A percentile compares a stretch with the other conserved stretches of the same genome.
Conservation (phyloP, 2,113 vertebrate genomes). For the Uropsilus gracilis region DNA sequence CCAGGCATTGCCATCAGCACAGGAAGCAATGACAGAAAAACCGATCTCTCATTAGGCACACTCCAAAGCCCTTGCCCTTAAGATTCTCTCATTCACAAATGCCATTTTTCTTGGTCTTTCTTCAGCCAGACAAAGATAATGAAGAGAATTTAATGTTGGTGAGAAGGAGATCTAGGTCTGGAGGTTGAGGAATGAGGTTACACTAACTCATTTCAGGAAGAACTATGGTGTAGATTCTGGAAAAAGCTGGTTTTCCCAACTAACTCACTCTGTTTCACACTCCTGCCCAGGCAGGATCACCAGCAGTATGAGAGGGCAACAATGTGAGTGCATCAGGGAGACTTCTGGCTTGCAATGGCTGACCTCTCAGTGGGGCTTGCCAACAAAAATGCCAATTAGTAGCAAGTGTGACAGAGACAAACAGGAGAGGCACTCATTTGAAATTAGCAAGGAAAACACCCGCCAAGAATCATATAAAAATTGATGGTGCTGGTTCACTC, state of each 20-base stretch:
- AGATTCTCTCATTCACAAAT: neutral
- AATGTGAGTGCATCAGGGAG: neutral
- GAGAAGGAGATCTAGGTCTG: neutral
- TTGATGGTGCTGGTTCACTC: neutral
- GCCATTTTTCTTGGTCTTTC: constrained; percentile 33
- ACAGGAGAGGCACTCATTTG: neutral
- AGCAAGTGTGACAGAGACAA: neutral
- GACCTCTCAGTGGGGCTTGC: neutral
- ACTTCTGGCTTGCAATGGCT: neutral
- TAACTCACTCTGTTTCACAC: neutral
- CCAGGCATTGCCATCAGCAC: neutral
- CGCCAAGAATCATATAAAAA: neutral
- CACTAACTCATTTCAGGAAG: neutral
- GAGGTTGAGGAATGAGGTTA: neutral
- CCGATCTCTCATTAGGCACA: neutral
- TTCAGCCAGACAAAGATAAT: constrained; percentile 17
- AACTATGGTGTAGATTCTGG: neutral
- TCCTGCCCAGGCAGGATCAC: neutral
- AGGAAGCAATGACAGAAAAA: neutral
- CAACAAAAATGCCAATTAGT: constrained; percentile 26
- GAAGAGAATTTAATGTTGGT: neutral
- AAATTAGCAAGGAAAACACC: constrained; percentile 51
- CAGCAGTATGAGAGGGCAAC: neutral
- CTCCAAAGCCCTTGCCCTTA: neutral
- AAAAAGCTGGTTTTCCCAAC: neutral